Evolutionary conservation across 1,140 invertebrate species (phyloP).

Genomic region (Rhynchophorus ferrugineus): DNA sequence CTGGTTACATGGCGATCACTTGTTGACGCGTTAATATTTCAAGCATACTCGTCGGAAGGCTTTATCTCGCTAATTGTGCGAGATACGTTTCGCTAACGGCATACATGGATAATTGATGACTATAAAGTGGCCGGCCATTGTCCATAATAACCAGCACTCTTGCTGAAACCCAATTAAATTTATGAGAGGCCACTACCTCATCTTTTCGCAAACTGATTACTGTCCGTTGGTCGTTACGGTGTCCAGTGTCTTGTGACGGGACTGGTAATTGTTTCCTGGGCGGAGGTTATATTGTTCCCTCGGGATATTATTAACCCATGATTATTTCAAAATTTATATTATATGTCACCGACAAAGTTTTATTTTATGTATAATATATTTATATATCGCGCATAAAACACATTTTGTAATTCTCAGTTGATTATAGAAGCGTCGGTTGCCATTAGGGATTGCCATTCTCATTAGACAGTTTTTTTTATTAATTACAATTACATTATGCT

Average conservation of each 20-base stretch:
- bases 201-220: conserved; percentile 22
- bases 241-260: conserved; percentile 24
- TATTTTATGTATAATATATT: too few species aligned
- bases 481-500: too few species aligned
- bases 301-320: conserved; percentile 16
- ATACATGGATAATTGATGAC: conserved; percentile 22
- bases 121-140: conserved; percentile 23
- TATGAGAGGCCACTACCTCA: conserved; percentile 20
- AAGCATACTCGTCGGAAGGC: conserved; percentile 12
- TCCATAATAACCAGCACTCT: conserved; percentile 20
- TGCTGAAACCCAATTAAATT: conserved; percentile 21
- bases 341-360: too few species aligned
- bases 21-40: conserved; percentile 24
- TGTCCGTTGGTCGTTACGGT: conserved; percentile 23
- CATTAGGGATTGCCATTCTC: too few species aligned
- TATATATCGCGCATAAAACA: too few species aligned
- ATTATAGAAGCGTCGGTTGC: too few species aligned
- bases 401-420: too few species aligned
- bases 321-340: conserved; percentile 14
- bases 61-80: conserved; percentile 15
- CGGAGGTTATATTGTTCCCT: conserved; percentile 23
- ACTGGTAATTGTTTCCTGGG: conserved; percentile 24
- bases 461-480: too few species aligned
- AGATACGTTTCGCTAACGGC: conserved; percentile 21
- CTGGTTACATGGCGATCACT: conserved; percentile 15